phyloP scores from a whole-genome alignment of 2,888 invertebrate genomes.

The Chironomus tentans region DNA sequence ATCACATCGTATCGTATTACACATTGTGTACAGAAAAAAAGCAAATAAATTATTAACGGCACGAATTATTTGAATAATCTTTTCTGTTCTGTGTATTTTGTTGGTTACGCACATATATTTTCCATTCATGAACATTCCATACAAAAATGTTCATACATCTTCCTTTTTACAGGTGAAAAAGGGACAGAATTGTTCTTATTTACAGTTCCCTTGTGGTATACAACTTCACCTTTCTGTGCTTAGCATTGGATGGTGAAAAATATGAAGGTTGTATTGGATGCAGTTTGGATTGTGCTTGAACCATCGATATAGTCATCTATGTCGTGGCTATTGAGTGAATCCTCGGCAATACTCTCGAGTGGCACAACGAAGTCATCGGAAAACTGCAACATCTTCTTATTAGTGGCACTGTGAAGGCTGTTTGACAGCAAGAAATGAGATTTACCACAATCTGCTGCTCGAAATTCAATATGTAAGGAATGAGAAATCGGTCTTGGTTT shows the following conservation, averaged over 20 bases:
- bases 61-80: constrained; percentile 25
- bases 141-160: neutral
- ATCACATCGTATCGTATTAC: neutral
- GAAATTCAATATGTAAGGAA: too few relatives aligned
- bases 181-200: constrained; percentile 17
- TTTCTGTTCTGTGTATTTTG: neutral
- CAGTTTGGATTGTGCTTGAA: too few relatives aligned
- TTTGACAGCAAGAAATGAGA: too few relatives aligned
- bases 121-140: neutral
- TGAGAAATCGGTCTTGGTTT: too few relatives aligned
- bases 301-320: too few relatives aligned
- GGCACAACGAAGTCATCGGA: too few relatives aligned
- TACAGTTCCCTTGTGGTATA: constrained; percentile 8
- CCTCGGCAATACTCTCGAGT: too few relatives aligned
- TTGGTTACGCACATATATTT: neutral
- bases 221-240: neutral
- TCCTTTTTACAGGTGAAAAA: constrained; percentile 13
- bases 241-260: neutral
- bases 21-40: neutral
- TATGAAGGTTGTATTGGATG: too few relatives aligned
- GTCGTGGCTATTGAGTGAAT: too few relatives aligned
- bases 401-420: too few relatives aligned
- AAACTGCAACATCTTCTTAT: too few relatives aligned
- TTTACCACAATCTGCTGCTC: too few relatives aligned
- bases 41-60: constrained; percentile 20